phyloP scores from a whole-genome alignment of 2,797 vertebrate genomes.

The Sebastes hubbsi region DNA sequence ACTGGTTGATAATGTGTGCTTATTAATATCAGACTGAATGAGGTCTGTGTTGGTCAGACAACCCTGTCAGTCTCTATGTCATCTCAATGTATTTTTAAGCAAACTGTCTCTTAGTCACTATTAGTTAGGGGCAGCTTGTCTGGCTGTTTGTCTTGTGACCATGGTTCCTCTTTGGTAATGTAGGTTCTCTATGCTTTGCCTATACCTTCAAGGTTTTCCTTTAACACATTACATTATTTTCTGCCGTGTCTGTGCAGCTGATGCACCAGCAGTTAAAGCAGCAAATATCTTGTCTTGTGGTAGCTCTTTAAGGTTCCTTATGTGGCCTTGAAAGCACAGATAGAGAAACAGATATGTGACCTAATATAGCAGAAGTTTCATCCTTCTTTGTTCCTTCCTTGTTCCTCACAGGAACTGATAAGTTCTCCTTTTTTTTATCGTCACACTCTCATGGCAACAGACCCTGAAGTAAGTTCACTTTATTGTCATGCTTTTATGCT shows the following conservation, averaged over 20 bases:
- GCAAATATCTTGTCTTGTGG: background rate
- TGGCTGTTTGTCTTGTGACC: conserved; percentile 24
- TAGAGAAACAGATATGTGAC: background rate
- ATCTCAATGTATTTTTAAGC: background rate
- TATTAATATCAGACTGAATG: background rate
- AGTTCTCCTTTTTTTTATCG: conserved; percentile 27
- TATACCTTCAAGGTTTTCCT: background rate
- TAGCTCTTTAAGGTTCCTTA: background rate
- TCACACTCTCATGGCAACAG: conserved; percentile 14
- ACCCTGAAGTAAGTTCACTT: conserved; percentile 4
- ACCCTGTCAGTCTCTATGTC: background rate
- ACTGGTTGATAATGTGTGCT: conserved; percentile 2
- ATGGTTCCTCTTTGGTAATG: conserved; percentile 25
- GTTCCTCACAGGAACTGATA: background rate
- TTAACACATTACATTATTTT: background rate
- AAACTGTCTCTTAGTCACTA: background rate
- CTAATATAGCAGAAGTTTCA: conserved; percentile 9
- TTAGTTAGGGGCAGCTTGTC: background rate
- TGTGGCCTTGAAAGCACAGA: background rate
- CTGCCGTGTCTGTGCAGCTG: background rate
- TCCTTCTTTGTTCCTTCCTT: background rate
- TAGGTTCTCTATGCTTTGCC: conserved; percentile 11
- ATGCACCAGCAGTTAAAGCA: background rate
- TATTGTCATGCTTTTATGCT: background rate
- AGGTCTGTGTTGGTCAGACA: background rate